Percentiles rank a stretch among this genome's conserved stretches.
phyloP scores from a whole-genome alignment of 2,797 vertebrate genomes.

The Ctenosaura bakeri region DNA sequence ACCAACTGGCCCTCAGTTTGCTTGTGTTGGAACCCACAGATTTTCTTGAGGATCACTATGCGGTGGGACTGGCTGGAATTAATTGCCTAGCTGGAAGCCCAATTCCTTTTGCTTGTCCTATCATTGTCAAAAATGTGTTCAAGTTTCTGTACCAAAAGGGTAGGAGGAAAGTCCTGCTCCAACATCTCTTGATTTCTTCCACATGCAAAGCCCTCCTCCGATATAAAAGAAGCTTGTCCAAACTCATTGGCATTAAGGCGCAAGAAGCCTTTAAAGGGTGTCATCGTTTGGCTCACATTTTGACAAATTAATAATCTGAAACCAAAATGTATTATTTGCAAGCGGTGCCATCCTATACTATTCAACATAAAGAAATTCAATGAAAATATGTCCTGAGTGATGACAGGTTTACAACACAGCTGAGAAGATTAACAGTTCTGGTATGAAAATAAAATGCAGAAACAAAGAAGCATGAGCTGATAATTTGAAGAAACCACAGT shows the following conservation, averaged over 20 bases:
- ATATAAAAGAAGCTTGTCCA: constrained; percentile 59
- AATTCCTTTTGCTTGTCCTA: constrained; percentile 64
- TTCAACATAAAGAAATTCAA: constrained; percentile 36
- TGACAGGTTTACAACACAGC: constrained; percentile 44
- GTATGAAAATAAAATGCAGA: constrained; percentile 43
- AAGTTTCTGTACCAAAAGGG: constrained; percentile 63
- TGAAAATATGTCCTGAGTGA: constrained; percentile 54
- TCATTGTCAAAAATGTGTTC: constrained; percentile 72
- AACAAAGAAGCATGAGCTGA: constrained; percentile 2
- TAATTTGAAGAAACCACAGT: constrained; percentile 29
- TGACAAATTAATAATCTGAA: constrained; percentile 61
- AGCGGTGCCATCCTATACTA: constrained; percentile 15
- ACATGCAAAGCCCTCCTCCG: constrained; percentile 66
- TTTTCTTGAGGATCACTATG: constrained; percentile 54
- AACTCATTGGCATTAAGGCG: constrained; percentile 51
- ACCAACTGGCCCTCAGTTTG: constrained; percentile 52
- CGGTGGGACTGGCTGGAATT: constrained; percentile 44
- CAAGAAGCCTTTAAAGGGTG: constrained; percentile 50
- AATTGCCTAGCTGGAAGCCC: constrained; percentile 47
- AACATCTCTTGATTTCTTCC: constrained; percentile 76
- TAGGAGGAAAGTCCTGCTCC: constrained; percentile 65
- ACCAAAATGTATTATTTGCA: constrained; percentile 52
- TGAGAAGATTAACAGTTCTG: constrained; percentile 47
- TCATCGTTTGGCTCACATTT: constrained; percentile 47
- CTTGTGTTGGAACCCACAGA: constrained; percentile 51